phyloP scores from a whole-genome alignment of 2,113 vertebrate species.

The Chaetodon trifascialis region DNA sequence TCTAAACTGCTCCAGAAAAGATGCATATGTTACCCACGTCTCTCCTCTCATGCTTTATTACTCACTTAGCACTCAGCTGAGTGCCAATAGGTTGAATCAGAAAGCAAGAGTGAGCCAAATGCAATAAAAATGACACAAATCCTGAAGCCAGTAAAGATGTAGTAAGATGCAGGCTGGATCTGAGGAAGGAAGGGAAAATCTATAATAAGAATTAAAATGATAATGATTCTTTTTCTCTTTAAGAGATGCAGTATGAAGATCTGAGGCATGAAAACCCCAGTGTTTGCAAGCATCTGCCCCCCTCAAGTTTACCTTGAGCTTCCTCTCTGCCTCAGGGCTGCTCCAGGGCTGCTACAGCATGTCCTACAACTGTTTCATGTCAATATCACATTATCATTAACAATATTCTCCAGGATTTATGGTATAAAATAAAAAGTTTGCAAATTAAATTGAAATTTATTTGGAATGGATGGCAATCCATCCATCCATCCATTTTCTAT shows the following conservation, averaged over 20 bases:
- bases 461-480: no score
- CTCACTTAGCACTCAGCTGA: slow-evolving; percentile 40
- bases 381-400: not conserved
- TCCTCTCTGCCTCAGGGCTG: not conserved
- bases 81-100: slow-evolving; percentile 32
- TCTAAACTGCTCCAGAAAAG: slow-evolving; percentile 17
- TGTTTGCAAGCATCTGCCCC: not conserved
- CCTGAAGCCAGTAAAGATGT: slow-evolving; percentile 29
- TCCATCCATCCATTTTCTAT: no score
- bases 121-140: slow-evolving; percentile 43
- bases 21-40: slow-evolving; percentile 38
- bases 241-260: not conserved
- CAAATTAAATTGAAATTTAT: not conserved
- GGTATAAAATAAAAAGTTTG: not conserved
- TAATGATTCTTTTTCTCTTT: not conserved
- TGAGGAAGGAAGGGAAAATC: not conserved
- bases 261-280: not conserved
- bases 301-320: not conserved
- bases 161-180: not conserved
- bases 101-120: slow-evolving; percentile 40
- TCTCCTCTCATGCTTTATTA: slow-evolving; percentile 43
- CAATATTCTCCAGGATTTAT: not conserved
- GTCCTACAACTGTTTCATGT: not conserved
- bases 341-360: not conserved
- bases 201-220: slow-evolving; percentile 4